A percentile compares a stretch with the other conserved stretches of the same genome.
These are phyloP conservation scores for Thalassaphorura encarpata DNA, from an alignment of 1,140 invertebrate genomes.

Conservation along the genomic window DNA sequence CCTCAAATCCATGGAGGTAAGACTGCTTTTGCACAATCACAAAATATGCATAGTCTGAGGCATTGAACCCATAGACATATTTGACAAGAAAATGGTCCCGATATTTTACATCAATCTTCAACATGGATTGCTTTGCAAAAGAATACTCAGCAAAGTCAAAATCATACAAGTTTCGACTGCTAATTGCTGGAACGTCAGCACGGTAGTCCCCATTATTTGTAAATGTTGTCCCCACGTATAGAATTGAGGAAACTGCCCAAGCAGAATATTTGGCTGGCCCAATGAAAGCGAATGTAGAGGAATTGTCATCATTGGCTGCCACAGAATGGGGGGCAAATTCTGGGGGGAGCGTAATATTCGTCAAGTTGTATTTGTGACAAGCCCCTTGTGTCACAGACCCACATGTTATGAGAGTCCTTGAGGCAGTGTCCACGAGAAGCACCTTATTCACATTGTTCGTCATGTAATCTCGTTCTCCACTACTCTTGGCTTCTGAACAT, in stretches of 20 bases:
- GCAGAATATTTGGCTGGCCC: slow-evolving; percentile 74
- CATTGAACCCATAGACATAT: slow-evolving; percentile 92
- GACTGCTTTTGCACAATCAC: slow-evolving; percentile 87
- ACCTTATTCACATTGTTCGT: slow-evolving; percentile 85
- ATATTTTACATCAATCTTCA: slow-evolving; percentile 89
- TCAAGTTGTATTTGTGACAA: slow-evolving; percentile 71
- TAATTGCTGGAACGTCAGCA: slow-evolving; percentile 88
- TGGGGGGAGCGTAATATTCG: slow-evolving; percentile 63
- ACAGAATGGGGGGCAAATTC: slow-evolving; percentile 67
- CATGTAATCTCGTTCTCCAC: slow-evolving; percentile 43
- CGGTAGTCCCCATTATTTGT: slow-evolving; percentile 83
- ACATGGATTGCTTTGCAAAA: slow-evolving; percentile 72
- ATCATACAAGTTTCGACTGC: slow-evolving; percentile 67
- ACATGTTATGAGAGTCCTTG: slow-evolving; percentile 71
- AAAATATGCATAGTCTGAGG: slow-evolving; percentile 89
- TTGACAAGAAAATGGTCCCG: slow-evolving; percentile 88
- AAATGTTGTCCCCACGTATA: slow-evolving; percentile 91
- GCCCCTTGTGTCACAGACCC: slow-evolving; percentile 79
- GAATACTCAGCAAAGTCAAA: slow-evolving; percentile 69
- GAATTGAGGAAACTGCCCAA: slow-evolving; percentile 63
- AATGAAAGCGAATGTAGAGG: slow-evolving; percentile 88
- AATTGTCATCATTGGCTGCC: slow-evolving; percentile 79
- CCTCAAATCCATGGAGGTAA: slow-evolving; percentile 73
- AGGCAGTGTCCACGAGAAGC: slow-evolving; percentile 72
- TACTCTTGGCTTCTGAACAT: slow-evolving; percentile 40